Conservation (phyloP, 1,140 invertebrate genomes). For the Sycophaga agraensis region DNA sequence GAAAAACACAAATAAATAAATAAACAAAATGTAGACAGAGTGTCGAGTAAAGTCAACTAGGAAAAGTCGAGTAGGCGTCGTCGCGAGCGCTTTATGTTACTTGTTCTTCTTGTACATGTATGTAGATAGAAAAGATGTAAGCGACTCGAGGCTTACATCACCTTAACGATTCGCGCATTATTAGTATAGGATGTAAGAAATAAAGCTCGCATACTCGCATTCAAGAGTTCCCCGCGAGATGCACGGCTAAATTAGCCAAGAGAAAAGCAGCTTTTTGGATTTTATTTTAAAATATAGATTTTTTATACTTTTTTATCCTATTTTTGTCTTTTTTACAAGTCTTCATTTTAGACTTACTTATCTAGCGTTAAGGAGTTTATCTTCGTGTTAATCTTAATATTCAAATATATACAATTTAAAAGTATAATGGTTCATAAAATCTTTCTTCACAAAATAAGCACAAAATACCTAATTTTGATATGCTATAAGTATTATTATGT, state of each 20-base stretch:
- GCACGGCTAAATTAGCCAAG: background rate
- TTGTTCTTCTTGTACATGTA: constrained; percentile 48
- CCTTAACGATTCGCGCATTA: constrained; percentile 8
- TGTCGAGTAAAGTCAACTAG: background rate
- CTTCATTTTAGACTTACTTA: background rate
- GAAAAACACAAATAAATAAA: constrained; percentile 8
- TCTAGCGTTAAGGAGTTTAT: background rate
- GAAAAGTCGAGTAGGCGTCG: background rate
- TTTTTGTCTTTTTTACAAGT: background rate
- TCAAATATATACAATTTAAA: too few relatives aligned
- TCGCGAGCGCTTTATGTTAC: constrained; percentile 43
- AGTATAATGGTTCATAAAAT: too few relatives aligned
- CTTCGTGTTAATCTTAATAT: too few relatives aligned
- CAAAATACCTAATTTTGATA: background rate
- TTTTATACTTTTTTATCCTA: background rate
- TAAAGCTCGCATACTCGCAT: background rate
- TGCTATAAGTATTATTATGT: constrained; percentile 1
- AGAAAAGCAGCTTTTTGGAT: constrained; percentile 5
- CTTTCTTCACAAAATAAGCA: background rate
- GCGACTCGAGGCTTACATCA: constrained; percentile 16
- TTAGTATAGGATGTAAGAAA: constrained; percentile 3
- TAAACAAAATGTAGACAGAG: background rate
- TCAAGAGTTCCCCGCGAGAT: background rate
- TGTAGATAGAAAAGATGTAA: constrained; percentile 45
- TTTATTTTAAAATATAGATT: constrained; percentile 9